These are phyloP conservation scores for Drosophila lacteicornis DNA, from an alignment of 1,140 invertebrate genomes.

Conservation along the genomic window DNA sequence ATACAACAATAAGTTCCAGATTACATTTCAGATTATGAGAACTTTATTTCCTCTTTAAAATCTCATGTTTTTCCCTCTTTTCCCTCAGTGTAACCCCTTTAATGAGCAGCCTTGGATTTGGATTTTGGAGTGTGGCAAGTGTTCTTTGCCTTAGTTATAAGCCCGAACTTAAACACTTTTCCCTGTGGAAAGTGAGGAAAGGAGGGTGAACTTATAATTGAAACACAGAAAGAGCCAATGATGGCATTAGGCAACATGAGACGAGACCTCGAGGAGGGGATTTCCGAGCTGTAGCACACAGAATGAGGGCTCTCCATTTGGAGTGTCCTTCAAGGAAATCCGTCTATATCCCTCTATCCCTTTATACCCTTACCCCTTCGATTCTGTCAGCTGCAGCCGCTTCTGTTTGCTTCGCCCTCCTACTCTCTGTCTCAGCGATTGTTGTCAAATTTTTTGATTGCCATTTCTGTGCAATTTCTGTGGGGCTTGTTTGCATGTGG, in stretches of 20 bases:
- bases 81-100: constrained; percentile 5
- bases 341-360: constrained; percentile 6
- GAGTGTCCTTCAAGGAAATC: constrained; percentile 48
- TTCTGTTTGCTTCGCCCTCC: constrained; percentile 26
- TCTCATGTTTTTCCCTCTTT: neutral
- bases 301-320: constrained; percentile 36
- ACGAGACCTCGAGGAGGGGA: constrained; percentile 24
- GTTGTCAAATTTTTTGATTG: constrained; percentile 62
- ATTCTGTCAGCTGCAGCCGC: constrained; percentile 50
- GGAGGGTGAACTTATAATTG: constrained; percentile 59
- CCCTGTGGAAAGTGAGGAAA: neutral
- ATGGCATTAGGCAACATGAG: constrained; percentile 51
- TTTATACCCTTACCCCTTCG: neutral
- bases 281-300: constrained; percentile 10
- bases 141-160: constrained; percentile 58
- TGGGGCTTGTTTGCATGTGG: constrained; percentile 52
- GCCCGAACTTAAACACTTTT: constrained; percentile 63
- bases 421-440: constrained; percentile 5
- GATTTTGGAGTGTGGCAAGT: constrained; percentile 47
- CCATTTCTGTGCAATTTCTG: constrained; percentile 40
- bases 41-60: no score
- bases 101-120: constrained; percentile 61
- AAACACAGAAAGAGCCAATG: constrained; percentile 62
- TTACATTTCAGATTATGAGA: no score
- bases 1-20: no score